Evolutionary conservation across 2,888 invertebrate genomes (phyloP).

Genomic region (Dynastes maya): DNA sequence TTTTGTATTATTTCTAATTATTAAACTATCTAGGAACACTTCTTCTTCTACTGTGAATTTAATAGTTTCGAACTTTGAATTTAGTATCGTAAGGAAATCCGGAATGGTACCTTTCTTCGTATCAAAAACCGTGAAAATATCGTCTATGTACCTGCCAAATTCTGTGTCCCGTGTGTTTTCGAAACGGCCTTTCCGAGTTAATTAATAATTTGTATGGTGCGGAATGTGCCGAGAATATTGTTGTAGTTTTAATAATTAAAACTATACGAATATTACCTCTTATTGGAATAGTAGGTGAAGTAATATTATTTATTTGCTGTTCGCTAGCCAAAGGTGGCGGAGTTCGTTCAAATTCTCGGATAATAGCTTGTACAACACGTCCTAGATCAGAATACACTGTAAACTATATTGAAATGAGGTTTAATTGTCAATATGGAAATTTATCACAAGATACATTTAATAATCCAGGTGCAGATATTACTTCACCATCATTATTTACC

Average conservation of each 20-base stretch:
- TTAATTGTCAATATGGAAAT: conserved; percentile 13
- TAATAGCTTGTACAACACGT: conserved; percentile 85
- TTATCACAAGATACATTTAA: conserved; percentile 74
- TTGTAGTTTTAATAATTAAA: neutral
- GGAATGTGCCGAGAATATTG: no score
- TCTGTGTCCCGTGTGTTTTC: no score
- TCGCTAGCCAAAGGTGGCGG: conserved; percentile 71
- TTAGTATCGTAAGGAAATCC: no score
- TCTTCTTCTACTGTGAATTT: no score
- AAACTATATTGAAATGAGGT: conserved; percentile 71
- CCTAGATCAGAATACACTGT: conserved; percentile 86
- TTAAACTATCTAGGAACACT: no score
- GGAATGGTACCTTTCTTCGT: no score
- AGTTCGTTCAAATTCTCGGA: conserved; percentile 82
- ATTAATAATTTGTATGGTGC: no score
- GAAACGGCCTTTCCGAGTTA: no score
- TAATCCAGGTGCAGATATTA: conserved; percentile 83
- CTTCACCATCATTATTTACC: conserved; percentile 80
- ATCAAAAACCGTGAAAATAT: no score
- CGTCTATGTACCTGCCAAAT: no score
- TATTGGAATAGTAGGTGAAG: conserved; percentile 60
- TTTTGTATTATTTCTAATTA: no score
- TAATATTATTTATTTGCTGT: conserved; percentile 56
- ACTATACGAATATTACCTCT: conserved; percentile 40
- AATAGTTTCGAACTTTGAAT: no score